Evolutionary conservation across 2,888 invertebrate genomes (phyloP), one percentile per base, ranked within the genome.

Genomic region (Drosophila paranaensis): DNA sequence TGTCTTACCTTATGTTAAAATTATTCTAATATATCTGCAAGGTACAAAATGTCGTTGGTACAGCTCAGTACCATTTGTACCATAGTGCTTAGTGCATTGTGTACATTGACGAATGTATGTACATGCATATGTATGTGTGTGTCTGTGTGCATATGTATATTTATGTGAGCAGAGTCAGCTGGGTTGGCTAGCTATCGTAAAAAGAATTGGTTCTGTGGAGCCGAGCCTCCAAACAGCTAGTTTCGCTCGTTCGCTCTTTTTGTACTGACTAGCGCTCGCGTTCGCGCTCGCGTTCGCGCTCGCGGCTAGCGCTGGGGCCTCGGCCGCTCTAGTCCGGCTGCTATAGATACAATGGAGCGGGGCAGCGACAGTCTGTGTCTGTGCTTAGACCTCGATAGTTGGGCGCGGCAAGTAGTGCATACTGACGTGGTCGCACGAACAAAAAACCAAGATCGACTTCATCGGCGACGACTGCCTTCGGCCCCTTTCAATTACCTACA

Each of bases 311-410:
- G 27, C 45, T 63, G 54, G 60, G 61, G 66, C 60, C 54, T 63
- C 30, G 43, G 37, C 37, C 43, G 51, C 67, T 71, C 71, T 77
- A 68, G 77, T 64, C 61, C 54, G 67, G 30, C 53, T 58, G 58
- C 80, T 72, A 57, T n/a, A 62, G 64, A 74, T 70, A 74, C 75
- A 62, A 56, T 64, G 45, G 80, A 79, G 72, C 82, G 50, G 63
- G 71, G 51, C 73, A 79, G 68, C 81, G 71, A 35, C 89, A 90
- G 90, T 90, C 81, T 79, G 79, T 71, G 77, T 90, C 77, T 79
- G 81, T 89, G 82, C 79, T 74, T 90, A 88, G 91, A 82, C 89
- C 76, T 79, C 79, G 80, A 87, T 87, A 87, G 91, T 90, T 86
- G 74, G 75, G 54, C 65, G 80, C 82, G 87, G 58, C 56, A 55